Evolutionary conservation across 2,888 invertebrate genomes (phyloP).

Genomic region (Cheilosia scutellata): DNA sequence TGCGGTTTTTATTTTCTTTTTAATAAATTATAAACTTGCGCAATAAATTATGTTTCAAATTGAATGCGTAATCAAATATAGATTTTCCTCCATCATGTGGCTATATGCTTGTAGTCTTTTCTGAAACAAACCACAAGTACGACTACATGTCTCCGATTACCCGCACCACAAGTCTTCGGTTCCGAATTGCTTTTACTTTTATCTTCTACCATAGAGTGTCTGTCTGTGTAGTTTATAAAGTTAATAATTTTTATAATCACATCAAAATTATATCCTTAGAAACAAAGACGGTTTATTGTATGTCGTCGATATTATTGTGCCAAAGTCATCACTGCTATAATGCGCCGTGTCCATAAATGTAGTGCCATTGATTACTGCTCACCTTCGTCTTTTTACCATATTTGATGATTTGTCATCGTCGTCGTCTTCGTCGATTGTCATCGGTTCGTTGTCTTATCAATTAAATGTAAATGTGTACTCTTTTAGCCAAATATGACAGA

Average conservation of each 20-base stretch:
- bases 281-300: constrained; percentile 32
- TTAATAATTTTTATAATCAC: constrained; percentile 12
- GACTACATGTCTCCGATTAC: constrained; percentile 57
- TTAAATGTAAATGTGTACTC: constrained; percentile 46
- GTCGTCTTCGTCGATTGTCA: constrained; percentile 12
- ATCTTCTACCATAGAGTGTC: constrained; percentile 23
- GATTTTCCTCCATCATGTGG: constrained; percentile 43
- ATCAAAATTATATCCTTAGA: constrained; percentile 17
- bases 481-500: constrained; percentile 33
- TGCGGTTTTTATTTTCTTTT: constrained; percentile 1
- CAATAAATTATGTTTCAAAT: constrained; percentile 55
- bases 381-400: constrained; percentile 59
- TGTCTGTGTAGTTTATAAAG: neutral
- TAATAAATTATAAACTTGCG: constrained; percentile 21
- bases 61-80: constrained; percentile 60
- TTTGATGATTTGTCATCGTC: constrained; percentile 40
- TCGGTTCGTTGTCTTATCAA: constrained; percentile 52
- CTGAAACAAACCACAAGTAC: constrained; percentile 62
- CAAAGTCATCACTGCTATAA: constrained; percentile 9
- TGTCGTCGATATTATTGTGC: neutral
- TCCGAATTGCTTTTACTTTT: constrained; percentile 61
- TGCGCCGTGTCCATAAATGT: constrained; percentile 49
- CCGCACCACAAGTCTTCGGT: constrained; percentile 32
- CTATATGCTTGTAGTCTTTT: constrained; percentile 14
- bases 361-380: constrained; percentile 41